Evolutionary conservation across 2,888 invertebrate species (phyloP).

Genomic region (Leucophora obtusa): DNA sequence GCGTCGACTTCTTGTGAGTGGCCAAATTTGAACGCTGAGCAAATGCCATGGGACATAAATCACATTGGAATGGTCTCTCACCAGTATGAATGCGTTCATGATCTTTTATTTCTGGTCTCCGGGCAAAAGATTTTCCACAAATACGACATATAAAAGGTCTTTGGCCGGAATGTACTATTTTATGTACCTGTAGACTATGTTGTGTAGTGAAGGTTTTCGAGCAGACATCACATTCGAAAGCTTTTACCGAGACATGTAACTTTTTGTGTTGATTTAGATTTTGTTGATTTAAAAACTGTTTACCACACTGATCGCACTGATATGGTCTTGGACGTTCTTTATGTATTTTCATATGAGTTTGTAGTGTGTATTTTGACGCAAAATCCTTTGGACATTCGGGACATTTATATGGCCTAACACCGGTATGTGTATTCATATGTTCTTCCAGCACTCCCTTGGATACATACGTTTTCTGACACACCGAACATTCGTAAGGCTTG

Average conservation of each 20-base stretch:
- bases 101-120: conserved; percentile 88
- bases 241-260: conserved; percentile 85
- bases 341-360: conserved; percentile 88
- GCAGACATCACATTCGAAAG: conserved; percentile 70
- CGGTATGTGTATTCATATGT: conserved; percentile 86
- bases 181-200: conserved; percentile 88
- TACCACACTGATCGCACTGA: conserved; percentile 84
- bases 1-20: conserved; percentile 88
- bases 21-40: conserved; percentile 90
- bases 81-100: conserved; percentile 90
- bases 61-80: conserved; percentile 88
- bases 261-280: conserved; percentile 87
- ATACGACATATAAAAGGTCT: conserved; percentile 85
- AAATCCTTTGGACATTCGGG: conserved; percentile 85
- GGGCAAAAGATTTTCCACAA: conserved; percentile 86
- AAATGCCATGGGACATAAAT: conserved; percentile 88
- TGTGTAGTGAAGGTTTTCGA: conserved; percentile 88
- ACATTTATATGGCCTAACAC: conserved; percentile 84
- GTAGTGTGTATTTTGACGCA: conserved; percentile 88
- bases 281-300: conserved; percentile 87
- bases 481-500: conserved; percentile 83
- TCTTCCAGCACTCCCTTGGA: conserved; percentile 85
- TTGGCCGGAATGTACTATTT: conserved; percentile 87
- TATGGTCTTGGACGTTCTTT: conserved; percentile 84
- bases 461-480: conserved; percentile 85